Evolutionary conservation across 2,797 vertebrate genomes (phyloP), one percentile per base, ranked within the genome.

Genomic region (Takifugu ocellatus): DNA sequence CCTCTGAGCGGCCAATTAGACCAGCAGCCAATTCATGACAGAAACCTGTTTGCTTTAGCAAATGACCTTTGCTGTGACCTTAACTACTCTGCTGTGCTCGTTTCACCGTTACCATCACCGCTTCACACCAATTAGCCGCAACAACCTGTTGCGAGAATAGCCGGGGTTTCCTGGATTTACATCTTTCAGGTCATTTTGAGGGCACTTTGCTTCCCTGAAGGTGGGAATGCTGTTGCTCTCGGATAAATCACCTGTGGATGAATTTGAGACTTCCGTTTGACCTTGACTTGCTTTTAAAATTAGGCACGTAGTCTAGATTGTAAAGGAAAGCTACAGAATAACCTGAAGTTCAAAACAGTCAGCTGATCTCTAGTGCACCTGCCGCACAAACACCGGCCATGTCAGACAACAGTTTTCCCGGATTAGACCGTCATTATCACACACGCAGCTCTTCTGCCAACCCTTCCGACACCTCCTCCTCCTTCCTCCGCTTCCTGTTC

Each of bases 41-140:
- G 29, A 50, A 56, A 54, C 49, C 39, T 14, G 33, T 54, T 56
- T 47, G 10, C 65, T 61, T 70, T 54, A 45, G 36, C 48, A 51
- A 56, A 24, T 70, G 66, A 73, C 75, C 69, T 75, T 72, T 59
- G 46, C 56, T 27, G 39, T 66, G 58, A 77, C 64, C 62, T 66
- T 31, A 61, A 63, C 67, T 56, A 55, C 58, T 45, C 10, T 54
- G 54, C 68, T 70, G 49, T 54, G 63, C 25, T 43, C 25, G 50
- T 67, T 58, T 10, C 51, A 49, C 50, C 46, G 54, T 56, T 49
- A 25, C 58, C 64, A 47, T 17, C 56, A 62, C 56, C 33, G 21
- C 31, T 39, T 7, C 2, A 46, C n/a, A 7, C 29, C 24, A 24
- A 61, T 60, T 24, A 47, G n/a, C 50, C n/a, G 16, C 39, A 7